Base-by-base conservation (phyloP, 2,113 vertebrate species). In the Ahaetulla prasina region DNA sequence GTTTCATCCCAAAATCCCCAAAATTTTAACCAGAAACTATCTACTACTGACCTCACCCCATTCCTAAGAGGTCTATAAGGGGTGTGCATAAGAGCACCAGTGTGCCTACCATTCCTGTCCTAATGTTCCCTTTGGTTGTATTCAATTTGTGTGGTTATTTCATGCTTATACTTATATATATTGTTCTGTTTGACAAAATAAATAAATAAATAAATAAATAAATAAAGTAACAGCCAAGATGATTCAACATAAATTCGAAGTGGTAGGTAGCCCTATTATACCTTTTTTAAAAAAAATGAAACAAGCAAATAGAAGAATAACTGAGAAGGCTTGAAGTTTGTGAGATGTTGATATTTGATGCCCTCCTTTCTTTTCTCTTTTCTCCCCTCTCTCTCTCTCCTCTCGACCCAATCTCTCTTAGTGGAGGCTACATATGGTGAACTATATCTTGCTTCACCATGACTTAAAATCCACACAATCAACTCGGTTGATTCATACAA, bases 341-440 rank as follows among this genome's bases (percentile, higher is more conserved):
- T n/a, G 60, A 68, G 60, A 14, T 30, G 12, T 14, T 68, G 30
- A 68, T 11, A 68, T n/a, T 68, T 68, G 27, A 68, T 68, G 27
- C 11, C 4, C 27, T 14, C 10, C 60, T 3, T 30, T 63, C 25
- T 63, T 30, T 63, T 11, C 3, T 27, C 27, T n/a, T 68, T 27
- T 60, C 22, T 27, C 55, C 25, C 30, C 10, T 1, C 30, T 60
- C 11, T 27, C 60, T 68, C 11, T 68, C 60, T 4, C 16, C 12
- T 11, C 1, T 11, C 8, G 4, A 0, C 1, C 6, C 22, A 25
- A 0, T 57, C 8, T 57, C 8, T 60, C 25, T 68, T 68, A n/a
- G 11, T 68, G 60, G 60, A 68, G 11, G 30, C 11, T 68, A 68
- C 60, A n/a, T 14, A 68, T 68, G 11, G 55, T 55, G 22, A 55